These are phyloP conservation scores for Nebria salina DNA, from an alignment of 2,888 invertebrate species.

Conservation along the genomic window DNA sequence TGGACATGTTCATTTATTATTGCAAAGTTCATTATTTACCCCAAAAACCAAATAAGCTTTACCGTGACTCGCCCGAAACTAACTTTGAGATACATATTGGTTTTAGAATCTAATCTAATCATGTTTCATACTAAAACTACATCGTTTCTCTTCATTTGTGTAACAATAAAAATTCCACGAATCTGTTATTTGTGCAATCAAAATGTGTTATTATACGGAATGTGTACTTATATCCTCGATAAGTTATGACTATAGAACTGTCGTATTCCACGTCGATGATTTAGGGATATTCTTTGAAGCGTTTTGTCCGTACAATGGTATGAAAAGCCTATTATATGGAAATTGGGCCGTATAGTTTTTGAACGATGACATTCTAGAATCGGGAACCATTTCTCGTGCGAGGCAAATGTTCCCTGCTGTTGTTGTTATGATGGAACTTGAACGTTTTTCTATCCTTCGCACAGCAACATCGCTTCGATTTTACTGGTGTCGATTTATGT, in stretches of 20 bases:
- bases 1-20: too few species aligned
- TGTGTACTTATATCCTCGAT: background rate
- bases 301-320: background rate
- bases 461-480: background rate
- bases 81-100: too few species aligned
- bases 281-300: background rate
- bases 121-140: too few species aligned
- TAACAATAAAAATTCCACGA: too few species aligned
- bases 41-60: too few species aligned
- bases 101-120: too few species aligned
- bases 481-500: slow-evolving; percentile 26
- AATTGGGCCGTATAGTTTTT: background rate
- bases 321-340: background rate
- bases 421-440: background rate
- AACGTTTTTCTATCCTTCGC: background rate
- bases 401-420: background rate
- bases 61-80: too few species aligned
- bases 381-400: background rate
- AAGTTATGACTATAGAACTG: background rate
- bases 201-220: background rate
- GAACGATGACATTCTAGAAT: background rate
- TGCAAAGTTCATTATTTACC: too few species aligned
- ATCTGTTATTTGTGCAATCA: too few species aligned
- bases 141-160: too few species aligned
- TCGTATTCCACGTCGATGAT: background rate